Conservation (phyloP, 2,113 vertebrate genomes). For the Sylvietta virens region DNA sequence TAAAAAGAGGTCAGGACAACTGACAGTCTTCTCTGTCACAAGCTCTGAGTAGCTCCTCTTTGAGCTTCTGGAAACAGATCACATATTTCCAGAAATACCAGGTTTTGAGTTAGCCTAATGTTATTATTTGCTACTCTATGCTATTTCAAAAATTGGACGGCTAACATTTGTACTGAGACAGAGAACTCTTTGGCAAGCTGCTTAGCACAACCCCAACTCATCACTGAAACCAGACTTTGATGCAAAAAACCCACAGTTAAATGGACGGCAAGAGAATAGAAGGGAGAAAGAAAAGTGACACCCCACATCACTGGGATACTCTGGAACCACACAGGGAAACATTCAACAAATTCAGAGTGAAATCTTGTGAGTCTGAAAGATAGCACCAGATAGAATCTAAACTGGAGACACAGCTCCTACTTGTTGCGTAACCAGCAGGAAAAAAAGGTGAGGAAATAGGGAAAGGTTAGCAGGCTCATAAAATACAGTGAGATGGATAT, state of each 20-base stretch:
- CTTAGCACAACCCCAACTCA: background rate
- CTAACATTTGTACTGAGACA: background rate
- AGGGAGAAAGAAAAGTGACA: background rate
- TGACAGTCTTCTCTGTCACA: background rate
- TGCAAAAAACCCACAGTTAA: background rate
- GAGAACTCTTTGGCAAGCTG: background rate
- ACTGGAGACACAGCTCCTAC: background rate
- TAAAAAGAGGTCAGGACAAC: background rate
- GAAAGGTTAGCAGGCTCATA: background rate
- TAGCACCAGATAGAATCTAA: background rate
- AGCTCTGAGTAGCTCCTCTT: background rate
- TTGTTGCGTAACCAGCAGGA: background rate
- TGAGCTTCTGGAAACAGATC: background rate
- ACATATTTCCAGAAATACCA: background rate
- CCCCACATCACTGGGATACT: background rate
- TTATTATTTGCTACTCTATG: background rate
- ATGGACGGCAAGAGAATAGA: background rate
- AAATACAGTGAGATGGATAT: background rate
- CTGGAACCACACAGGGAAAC: background rate
- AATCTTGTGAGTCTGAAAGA: background rate
- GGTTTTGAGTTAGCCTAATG: background rate
- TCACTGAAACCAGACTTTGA: background rate
- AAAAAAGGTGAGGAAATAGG: background rate
- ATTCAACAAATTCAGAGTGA: background rate
- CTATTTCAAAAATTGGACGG: background rate